Percentiles rank a stretch among this genome's conserved stretches.
Evolutionary conservation across 64 coral and sea anemone species (phyloP).

Genomic region (Dendronephthya gigantea): DNA sequence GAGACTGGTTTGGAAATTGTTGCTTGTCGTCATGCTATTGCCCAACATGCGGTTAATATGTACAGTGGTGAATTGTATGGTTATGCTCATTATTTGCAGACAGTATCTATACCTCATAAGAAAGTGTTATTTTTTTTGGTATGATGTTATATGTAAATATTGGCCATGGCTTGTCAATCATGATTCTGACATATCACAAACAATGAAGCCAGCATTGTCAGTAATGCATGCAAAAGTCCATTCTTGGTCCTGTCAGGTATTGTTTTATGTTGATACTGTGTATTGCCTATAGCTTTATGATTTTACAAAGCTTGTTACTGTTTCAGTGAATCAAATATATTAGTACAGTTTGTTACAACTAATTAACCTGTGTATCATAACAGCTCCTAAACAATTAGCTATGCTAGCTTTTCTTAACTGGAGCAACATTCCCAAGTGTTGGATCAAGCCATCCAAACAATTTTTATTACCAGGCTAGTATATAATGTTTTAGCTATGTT

Average conservation of each 20-base stretch:
- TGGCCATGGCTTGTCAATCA: constrained; percentile 51
- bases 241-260: constrained; percentile 54
- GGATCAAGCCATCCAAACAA: no score
- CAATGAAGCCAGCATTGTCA: constrained; percentile 53
- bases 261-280: constrained; percentile 30
- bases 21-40: constrained; percentile 37
- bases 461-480: background rate
- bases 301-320: no score
- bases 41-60: constrained; percentile 41
- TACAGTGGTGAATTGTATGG: constrained; percentile 53
- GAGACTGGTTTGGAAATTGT: constrained; percentile 52
- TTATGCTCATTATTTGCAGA: constrained; percentile 53
- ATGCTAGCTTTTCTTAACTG: no score
- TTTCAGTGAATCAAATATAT: no score
- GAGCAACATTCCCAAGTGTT: no score
- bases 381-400: no score
- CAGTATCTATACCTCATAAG: constrained; percentile 9
- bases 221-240: constrained; percentile 56
- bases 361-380: no score
- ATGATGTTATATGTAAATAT: constrained; percentile 52
- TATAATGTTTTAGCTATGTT: background rate
- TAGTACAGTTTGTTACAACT: no score
- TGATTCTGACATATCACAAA: background rate
- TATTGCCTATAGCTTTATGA: no score
- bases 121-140: constrained; percentile 43